A percentile compares a stretch with the other conserved stretches of the same genome.
These are phyloP conservation scores for Microtus oregoni DNA, from an alignment of 2,113 vertebrate genomes.

Conservation along the genomic window DNA sequence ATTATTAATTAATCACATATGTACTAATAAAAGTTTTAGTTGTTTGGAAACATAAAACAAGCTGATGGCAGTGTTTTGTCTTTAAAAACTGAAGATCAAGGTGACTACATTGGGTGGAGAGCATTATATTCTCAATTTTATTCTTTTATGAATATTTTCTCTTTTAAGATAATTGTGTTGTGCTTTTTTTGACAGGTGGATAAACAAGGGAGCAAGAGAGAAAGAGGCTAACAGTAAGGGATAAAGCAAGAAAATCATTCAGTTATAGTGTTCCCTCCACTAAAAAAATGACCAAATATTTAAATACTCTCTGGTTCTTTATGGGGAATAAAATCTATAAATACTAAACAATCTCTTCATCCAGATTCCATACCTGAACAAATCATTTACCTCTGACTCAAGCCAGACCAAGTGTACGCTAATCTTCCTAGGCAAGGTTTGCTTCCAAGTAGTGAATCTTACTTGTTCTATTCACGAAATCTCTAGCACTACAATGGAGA, in stretches of 20 bases:
- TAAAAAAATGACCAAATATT: conserved; percentile 5
- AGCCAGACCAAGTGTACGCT: neutral
- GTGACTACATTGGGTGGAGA: neutral
- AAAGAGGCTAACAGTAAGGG: neutral
- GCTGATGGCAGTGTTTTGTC: neutral
- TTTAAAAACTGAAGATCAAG: neutral
- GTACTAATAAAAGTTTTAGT: neutral
- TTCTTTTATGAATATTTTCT: neutral
- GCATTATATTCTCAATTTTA: neutral
- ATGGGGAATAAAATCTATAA: neutral
- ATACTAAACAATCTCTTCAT: neutral
- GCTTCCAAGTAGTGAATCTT: neutral
- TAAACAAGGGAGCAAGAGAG: neutral
- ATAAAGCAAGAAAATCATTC: neutral
- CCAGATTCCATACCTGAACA: neutral
- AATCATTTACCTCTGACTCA: neutral
- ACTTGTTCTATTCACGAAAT: neutral
- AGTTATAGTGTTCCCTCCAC: neutral
- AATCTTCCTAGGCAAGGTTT: neutral
- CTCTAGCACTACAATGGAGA: neutral
- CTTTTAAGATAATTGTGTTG: neutral
- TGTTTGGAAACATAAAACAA: neutral
- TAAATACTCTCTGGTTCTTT: conserved; percentile 13
- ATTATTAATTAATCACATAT: neutral
- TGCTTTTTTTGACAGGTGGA: neutral